A percentile compares a stretch with the other conserved stretches of the same genome.
Conservation (phyloP, 2,797 vertebrate genomes). For the Acanthopagrus latus region DNA sequence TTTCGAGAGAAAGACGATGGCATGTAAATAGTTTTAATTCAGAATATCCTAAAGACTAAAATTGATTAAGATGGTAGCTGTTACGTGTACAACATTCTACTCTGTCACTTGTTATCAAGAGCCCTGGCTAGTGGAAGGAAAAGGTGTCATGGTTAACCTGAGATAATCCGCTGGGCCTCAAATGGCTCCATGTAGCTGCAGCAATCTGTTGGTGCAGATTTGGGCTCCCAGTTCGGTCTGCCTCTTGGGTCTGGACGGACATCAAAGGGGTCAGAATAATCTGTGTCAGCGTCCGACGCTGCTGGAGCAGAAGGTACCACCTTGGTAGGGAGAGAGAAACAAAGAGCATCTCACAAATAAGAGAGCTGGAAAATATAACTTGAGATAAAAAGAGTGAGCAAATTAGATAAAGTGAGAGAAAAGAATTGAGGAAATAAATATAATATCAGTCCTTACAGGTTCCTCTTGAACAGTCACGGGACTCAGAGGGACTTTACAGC, state of each 20-base stretch:
- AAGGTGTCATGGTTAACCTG: slow-evolving; percentile 78
- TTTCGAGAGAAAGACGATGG: too few relatives aligned
- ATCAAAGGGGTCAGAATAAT: slow-evolving; percentile 93
- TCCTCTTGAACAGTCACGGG: slow-evolving; percentile 82
- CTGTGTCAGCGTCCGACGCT: slow-evolving; percentile 76
- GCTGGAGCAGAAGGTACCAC: slow-evolving; percentile 79
- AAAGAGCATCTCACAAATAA: neutral
- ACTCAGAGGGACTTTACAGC: slow-evolving; percentile 85
- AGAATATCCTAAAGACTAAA: too few relatives aligned
- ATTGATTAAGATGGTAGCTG: neutral
- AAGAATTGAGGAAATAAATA: neutral
- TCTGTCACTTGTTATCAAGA: too few relatives aligned
- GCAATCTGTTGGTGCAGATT: slow-evolving; percentile 78
- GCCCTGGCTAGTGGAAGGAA: neutral
- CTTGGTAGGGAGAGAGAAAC: slow-evolving; percentile 46
- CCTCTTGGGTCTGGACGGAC: slow-evolving; percentile 76
- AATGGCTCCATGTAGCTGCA: slow-evolving; percentile 91
- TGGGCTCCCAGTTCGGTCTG: slow-evolving; percentile 71
- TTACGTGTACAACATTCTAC: neutral
- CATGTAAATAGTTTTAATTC: too few relatives aligned
- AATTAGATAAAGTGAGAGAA: neutral
- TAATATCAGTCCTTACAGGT: slow-evolving; percentile 74
- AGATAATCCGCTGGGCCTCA: slow-evolving; percentile 84
- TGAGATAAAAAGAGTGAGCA: neutral
- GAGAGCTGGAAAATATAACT: neutral